These are phyloP conservation scores for Drosophila imparisetae DNA, from an alignment of 2,888 invertebrate species.

Conservation along the genomic window DNA sequence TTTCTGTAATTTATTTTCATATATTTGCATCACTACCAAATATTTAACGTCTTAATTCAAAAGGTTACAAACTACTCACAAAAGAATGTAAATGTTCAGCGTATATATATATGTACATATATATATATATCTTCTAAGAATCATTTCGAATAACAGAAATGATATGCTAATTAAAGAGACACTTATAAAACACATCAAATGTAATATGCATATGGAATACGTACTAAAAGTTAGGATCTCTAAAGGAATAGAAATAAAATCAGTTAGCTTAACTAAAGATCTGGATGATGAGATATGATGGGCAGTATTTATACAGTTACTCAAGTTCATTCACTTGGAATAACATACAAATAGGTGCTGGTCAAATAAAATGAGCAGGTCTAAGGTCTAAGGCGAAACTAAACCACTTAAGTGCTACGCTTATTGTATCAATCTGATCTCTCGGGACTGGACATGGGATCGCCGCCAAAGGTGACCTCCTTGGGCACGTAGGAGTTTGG, in stretches of 20 bases:
- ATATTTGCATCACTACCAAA: constrained; percentile 1
- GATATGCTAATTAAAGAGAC: not conserved
- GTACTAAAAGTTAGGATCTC: not conserved
- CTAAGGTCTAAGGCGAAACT: not conserved
- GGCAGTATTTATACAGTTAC: not conserved
- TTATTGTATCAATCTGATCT: constrained; percentile 61
- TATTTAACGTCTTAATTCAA: constrained; percentile 14
- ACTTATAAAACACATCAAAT: not conserved
- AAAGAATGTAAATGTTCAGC: constrained; percentile 13
- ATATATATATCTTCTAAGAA: not conserved
- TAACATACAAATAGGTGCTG: not conserved
- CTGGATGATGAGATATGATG: not conserved
- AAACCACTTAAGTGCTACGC: constrained; percentile 3
- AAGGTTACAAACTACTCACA: constrained; percentile 7
- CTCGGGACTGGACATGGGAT: constrained; percentile 64
- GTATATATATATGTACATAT: not conserved
- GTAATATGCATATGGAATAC: not conserved
- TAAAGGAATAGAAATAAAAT: not conserved
- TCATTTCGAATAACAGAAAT: constrained; percentile 4
- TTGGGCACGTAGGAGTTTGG: constrained; percentile 38
- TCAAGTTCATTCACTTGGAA: not conserved
- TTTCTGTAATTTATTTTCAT: not conserved
- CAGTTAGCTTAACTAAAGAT: not conserved
- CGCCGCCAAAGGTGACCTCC: constrained; percentile 41
- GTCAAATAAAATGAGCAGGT: not conserved